A percentile compares a stretch with the other conserved stretches of the same genome.
Conservation (phyloP, 2,888 invertebrate genomes). For the Lasioglossum pauxillum region DNA sequence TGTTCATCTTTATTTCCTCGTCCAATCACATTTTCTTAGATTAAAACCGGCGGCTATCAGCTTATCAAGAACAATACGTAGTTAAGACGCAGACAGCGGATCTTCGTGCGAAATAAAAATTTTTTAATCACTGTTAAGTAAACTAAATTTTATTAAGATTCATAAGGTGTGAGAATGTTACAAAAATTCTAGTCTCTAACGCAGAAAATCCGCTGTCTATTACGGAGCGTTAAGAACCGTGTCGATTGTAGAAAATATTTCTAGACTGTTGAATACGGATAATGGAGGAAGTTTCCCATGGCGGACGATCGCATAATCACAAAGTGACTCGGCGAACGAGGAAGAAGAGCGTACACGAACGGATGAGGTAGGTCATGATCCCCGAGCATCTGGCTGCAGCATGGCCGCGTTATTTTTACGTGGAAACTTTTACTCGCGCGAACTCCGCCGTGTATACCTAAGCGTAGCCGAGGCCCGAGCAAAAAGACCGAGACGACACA, state of each 20-base stretch:
- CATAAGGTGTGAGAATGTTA: too few species aligned
- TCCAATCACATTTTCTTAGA: neutral
- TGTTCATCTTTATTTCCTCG: neutral
- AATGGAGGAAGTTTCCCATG: neutral
- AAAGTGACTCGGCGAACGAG: neutral
- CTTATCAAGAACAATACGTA: too few species aligned
- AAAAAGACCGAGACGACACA: constrained; percentile 51
- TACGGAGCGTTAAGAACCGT: neutral
- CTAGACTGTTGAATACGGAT: neutral
- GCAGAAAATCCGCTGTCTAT: neutral
- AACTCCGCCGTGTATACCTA: constrained; percentile 41
- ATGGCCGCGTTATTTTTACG: constrained; percentile 66
- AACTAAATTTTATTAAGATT: too few species aligned
- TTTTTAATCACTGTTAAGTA: too few species aligned
- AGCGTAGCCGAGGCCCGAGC: neutral
- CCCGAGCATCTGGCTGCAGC: constrained; percentile 55
- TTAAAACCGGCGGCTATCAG: neutral
- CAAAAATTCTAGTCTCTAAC: neutral
- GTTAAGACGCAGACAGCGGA: too few species aligned
- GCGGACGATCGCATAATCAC: neutral
- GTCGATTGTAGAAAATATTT: neutral
- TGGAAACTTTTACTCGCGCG: constrained; percentile 53
- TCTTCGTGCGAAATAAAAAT: too few species aligned
- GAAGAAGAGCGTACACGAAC: constrained; percentile 9
- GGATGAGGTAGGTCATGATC: constrained; percentile 62